Percentiles rank a stretch among this genome's conserved stretches.
These are phyloP conservation scores for Collichthys lucidus DNA, from an alignment of 2,113 vertebrate species.

Conservation along the genomic window DNA sequence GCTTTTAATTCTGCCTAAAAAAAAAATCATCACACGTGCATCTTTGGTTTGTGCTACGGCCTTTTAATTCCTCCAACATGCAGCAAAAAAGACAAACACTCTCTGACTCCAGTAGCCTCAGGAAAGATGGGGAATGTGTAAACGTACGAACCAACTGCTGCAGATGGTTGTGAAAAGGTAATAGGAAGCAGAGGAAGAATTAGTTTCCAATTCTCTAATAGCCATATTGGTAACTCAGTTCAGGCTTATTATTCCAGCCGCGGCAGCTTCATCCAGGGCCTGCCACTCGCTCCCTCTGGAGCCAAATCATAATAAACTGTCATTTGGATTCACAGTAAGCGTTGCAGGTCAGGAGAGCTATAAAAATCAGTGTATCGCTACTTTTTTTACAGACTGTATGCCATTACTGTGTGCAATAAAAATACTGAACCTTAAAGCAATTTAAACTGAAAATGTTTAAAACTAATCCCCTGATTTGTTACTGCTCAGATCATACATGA, in stretches of 20 bases:
- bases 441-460: not conserved
- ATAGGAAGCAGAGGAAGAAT: conserved; percentile 34
- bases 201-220: conserved; percentile 19
- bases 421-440: not conserved
- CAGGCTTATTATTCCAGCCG: conserved; percentile 57
- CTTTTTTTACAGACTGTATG: conserved; percentile 11
- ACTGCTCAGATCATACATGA: not conserved
- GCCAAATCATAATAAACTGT: conserved; percentile 65
- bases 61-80: not conserved
- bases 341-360: conserved; percentile 29
- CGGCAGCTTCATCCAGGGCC: conserved; percentile 37
- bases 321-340: conserved; percentile 39
- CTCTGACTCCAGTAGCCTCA: not conserved
- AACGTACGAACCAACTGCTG: conserved; percentile 27
- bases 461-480: not conserved
- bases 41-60: conserved; percentile 5
- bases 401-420: not conserved
- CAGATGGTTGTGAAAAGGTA: conserved; percentile 7
- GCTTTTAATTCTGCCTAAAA: not conserved
- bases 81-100: not conserved
- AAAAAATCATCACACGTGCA: conserved; percentile 7
- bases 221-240: conserved; percentile 24
- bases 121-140: conserved; percentile 16
- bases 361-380: conserved; percentile 8
- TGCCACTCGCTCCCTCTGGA: conserved; percentile 49